Conservation (phyloP, 2,797 vertebrate genomes). For the Artibeus lituratus region DNA sequence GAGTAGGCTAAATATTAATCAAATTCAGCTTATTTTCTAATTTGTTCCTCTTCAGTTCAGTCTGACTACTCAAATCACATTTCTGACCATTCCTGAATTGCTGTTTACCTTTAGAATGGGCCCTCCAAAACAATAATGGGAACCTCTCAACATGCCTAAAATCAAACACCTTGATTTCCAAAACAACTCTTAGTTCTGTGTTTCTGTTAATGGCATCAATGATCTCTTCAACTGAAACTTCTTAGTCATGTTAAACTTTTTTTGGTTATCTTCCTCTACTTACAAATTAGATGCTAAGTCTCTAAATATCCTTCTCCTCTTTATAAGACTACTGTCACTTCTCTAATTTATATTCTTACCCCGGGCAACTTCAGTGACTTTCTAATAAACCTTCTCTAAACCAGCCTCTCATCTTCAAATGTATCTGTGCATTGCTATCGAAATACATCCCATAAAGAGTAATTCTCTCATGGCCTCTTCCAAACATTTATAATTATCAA, state of each 20-base stretch:
- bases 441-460: neutral
- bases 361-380: neutral
- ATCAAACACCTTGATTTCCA: neutral
- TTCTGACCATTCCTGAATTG: neutral
- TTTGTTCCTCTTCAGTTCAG: neutral
- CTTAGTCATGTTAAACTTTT: neutral
- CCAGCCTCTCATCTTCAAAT: neutral
- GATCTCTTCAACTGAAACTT: slow-evolving; percentile 6
- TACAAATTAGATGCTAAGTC: neutral
- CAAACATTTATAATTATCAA: neutral
- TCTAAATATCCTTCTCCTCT: neutral
- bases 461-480: neutral
- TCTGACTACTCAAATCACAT: neutral
- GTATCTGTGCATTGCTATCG: neutral
- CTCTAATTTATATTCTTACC: neutral
- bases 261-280: neutral
- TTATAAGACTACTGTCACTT: neutral
- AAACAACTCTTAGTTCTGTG: neutral
- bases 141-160: neutral
- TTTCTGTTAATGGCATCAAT: neutral
- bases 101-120: neutral
- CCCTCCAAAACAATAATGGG: neutral
- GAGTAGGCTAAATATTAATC: neutral
- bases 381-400: neutral
- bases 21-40: neutral